These are phyloP conservation scores for Limnephilus marmoratus DNA, from an alignment of 2,888 invertebrate species.

Conservation along the genomic window DNA sequence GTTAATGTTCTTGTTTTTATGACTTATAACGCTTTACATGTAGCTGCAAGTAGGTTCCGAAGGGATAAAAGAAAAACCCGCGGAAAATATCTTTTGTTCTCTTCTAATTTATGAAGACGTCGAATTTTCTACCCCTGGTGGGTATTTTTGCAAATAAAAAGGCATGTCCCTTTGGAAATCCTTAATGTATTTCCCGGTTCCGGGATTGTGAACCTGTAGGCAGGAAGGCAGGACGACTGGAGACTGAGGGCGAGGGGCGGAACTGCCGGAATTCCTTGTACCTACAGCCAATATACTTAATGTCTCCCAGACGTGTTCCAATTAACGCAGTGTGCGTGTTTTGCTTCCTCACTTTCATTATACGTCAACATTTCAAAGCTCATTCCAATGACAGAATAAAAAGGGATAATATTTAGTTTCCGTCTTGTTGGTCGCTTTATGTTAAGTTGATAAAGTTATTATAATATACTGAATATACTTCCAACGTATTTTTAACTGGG, in stretches of 20 bases:
- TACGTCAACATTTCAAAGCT: background rate
- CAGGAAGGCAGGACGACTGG: background rate
- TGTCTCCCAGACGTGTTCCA: slow-evolving; percentile 28
- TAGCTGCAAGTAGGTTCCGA: background rate
- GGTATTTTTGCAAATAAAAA: background rate
- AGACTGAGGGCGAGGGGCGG: background rate
- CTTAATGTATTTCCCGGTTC: slow-evolving; percentile 2
- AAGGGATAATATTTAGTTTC: background rate
- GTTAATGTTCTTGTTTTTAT: background rate
- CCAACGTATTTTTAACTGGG: background rate
- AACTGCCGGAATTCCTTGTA: background rate
- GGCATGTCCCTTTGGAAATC: background rate
- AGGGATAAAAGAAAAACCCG: background rate
- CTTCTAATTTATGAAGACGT: background rate
- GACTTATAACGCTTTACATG: background rate
- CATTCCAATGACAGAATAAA: background rate
- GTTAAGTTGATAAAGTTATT: background rate
- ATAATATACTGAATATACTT: no score
- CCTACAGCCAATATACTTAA: slow-evolving; percentile 19
- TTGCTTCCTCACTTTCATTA: slow-evolving; percentile 10
- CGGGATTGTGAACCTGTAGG: background rate
- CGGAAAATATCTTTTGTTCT: background rate
- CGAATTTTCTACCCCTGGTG: background rate
- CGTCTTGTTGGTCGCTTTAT: background rate
- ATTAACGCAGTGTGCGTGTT: slow-evolving; percentile 32